Base-by-base conservation (phyloP, 2,113 vertebrate species). In the Nannospalax galili region DNA sequence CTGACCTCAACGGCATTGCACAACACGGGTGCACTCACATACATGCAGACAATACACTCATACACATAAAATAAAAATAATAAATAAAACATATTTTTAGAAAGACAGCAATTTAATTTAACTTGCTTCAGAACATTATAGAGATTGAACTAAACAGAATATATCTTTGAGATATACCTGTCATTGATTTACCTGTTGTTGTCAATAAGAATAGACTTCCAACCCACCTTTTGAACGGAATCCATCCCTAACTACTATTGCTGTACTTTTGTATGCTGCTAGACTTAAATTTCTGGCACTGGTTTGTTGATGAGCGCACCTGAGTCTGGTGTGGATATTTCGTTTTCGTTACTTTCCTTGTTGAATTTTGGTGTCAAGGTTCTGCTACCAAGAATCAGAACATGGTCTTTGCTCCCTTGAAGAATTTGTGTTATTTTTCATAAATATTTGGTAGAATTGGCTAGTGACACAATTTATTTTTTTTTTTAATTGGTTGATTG, bases 401-500 rank as follows among this genome's bases (percentile, higher is more conserved):
- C 6, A 52, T 52, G 19, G 20, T 72, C n/a, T 73, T 73, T 81
- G 35, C 7, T 58, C 35, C 45, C 40, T 56, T 81, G 19, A 88
- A 62, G n/a, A 73, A 73, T 73, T 81, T 52, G 14, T 86, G 5
- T 80, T 62, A 64, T 64, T 78, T 72, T 28, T n/a, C 72, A 79
- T 84, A 79, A 90, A 73, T 56, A 28, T 64, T 91, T 80, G 42
- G 73, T 84, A 91, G 58, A 74, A 92, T 73, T 87, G 84, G n/a
- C 45, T 45, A 74, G 16, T 74, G 82, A 92, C 64, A 22, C 79
- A 26, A 8, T 56, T 70, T 37, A 14, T 58, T n/a, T 58, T 80
- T 6, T 6, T 16, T 64, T 65, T 42, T 37, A 70, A 62, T 84
- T 84, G 37, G 35, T 70, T 78, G 26, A 58, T 72, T 85, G 65